Evolutionary conservation across 2,888 invertebrate species (phyloP).

Genomic region (Smittia sp.): DNA sequence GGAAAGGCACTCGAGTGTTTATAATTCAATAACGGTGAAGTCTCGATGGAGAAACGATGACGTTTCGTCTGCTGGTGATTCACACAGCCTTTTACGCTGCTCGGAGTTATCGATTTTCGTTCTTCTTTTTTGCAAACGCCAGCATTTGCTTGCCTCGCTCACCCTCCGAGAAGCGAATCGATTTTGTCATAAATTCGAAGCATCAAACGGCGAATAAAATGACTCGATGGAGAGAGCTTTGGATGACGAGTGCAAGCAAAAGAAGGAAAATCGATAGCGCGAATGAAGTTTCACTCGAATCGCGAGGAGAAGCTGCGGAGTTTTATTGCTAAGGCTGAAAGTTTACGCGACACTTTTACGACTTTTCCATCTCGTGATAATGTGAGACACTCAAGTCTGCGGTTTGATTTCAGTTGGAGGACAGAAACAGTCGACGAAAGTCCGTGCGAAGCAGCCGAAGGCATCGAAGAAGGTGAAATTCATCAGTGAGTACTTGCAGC

Average conservation of each 20-base stretch:
- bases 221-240: background rate
- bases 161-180: background rate
- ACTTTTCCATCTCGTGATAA: constrained; percentile 7
- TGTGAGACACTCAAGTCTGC: background rate
- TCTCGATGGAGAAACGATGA: background rate
- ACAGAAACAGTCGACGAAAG: constrained; percentile 78
- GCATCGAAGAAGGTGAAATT: constrained; percentile 77
- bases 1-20: background rate
- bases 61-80: constrained; percentile 18
- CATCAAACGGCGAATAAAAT: too few relatives aligned
- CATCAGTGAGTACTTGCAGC: constrained; percentile 78
- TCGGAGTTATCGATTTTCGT: background rate
- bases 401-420: constrained; percentile 50
- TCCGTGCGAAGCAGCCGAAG: constrained; percentile 74
- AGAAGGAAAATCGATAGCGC: constrained; percentile 5
- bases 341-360: constrained; percentile 2
- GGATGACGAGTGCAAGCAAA: background rate
- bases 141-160: background rate
- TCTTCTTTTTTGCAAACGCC: background rate
- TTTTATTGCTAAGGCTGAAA: background rate
- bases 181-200: background rate
- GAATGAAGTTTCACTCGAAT: background rate
- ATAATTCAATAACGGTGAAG: constrained; percentile 11
- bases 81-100: constrained; percentile 3
- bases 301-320: background rate